Percentiles rank a stretch among this genome's conserved stretches.
phyloP scores from a whole-genome alignment of 2,113 vertebrate genomes.

The Anthoscopus minutus region DNA sequence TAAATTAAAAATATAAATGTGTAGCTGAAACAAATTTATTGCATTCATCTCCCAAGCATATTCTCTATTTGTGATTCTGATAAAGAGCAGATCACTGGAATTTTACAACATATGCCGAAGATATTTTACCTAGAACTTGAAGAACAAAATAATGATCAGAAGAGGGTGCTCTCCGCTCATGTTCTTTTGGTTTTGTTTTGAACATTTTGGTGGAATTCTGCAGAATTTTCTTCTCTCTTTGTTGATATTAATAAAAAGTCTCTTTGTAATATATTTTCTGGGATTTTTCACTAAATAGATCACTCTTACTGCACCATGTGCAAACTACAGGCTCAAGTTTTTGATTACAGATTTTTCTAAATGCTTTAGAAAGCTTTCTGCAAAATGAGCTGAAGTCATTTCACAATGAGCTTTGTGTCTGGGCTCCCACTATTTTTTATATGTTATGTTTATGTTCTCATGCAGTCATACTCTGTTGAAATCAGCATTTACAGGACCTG shows the following conservation, averaged over 20 bases:
- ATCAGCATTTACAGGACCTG: background rate
- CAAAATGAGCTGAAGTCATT: background rate
- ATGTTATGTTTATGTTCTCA: background rate
- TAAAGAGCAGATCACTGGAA: background rate
- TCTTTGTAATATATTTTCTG: background rate
- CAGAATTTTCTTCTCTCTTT: background rate
- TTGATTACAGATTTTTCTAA: background rate
- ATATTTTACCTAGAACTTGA: background rate
- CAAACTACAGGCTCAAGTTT: background rate
- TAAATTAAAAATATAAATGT: background rate
- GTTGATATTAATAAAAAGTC: background rate
- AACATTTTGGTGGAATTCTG: background rate
- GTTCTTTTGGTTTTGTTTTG: background rate
- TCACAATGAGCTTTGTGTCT: background rate
- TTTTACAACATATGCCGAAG: background rate
- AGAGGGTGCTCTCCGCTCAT: constrained; percentile 54
- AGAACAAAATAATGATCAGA: constrained; percentile 27
- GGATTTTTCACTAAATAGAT: background rate
- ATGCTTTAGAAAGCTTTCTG: background rate
- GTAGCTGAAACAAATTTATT: background rate
- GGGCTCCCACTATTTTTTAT: background rate
- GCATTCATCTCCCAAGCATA: background rate
- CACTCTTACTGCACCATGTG: background rate
- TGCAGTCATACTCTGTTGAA: background rate
- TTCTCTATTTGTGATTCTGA: background rate